phyloP scores from a whole-genome alignment of 2,888 invertebrate genomes.

The Zootermopsis nevadensis region DNA sequence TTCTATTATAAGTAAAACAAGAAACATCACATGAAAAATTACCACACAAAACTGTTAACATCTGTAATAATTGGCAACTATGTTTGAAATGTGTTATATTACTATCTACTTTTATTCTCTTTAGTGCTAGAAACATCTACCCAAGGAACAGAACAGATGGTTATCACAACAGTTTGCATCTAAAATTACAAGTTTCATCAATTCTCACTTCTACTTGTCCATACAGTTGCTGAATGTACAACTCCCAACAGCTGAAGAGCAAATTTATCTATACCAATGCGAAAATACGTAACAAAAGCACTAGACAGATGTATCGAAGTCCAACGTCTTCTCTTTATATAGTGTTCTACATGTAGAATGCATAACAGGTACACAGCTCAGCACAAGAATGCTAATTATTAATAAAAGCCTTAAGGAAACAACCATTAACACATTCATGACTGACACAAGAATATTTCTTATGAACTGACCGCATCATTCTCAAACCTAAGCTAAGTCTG shows the following conservation, averaged over 20 bases:
- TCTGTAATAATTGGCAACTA: conserved; percentile 23
- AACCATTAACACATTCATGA: too few species aligned
- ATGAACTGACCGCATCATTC: too few species aligned
- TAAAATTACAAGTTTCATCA: conserved; percentile 32
- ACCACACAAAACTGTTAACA: conserved; percentile 28
- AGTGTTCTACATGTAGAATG: too few species aligned
- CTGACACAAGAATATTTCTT: too few species aligned
- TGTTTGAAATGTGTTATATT: conserved; percentile 19
- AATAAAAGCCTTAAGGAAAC: too few species aligned
- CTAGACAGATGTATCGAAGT: too few species aligned
- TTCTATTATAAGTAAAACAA: conserved; percentile 19
- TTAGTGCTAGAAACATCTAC: conserved; percentile 14
- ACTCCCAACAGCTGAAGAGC: conserved; percentile 12
- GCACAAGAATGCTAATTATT: too few species aligned
- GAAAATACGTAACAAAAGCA: too few species aligned
- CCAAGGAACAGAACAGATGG: conserved; percentile 31
- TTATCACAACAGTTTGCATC: conserved; percentile 44
- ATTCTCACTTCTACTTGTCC: conserved; percentile 9
- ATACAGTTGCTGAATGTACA: neutral
- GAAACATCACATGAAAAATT: conserved; percentile 23
- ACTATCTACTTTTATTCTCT: conserved; percentile 1
- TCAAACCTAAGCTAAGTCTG: too few species aligned
- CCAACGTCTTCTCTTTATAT: too few species aligned
- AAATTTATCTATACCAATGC: neutral
- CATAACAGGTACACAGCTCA: too few species aligned